Evolutionary conservation across 2,797 vertebrate species (phyloP), one percentile per base, ranked within the genome.

Genomic region (Pseudochirops corinnae): DNA sequence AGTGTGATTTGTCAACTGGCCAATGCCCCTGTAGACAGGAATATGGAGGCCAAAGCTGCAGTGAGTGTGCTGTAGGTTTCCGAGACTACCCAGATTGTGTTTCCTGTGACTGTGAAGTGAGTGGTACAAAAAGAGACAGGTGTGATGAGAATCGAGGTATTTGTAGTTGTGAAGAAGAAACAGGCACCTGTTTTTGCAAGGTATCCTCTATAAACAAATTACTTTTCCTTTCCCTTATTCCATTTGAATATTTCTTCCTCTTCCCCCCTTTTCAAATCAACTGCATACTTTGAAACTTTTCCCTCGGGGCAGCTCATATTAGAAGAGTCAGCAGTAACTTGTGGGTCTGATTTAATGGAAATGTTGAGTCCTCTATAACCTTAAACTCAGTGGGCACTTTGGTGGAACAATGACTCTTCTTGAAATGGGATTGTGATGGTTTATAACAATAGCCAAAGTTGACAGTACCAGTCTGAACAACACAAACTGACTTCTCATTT

Each of bases 131-230:
- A 46, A 96, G 93, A 0, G 98, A 98, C 39, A 99, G 95, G 55
- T 99, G 99, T 94, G 99, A 99, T 94, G 92, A 56, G 14, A 97
- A 98, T 0, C 98, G 97, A 96, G 98, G 98, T 91, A 97, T 99
- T 90, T 99, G 99, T 98, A 98, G 98, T 57, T 99, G 99, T 96
- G 97, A 97, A 90, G 98, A 98, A 74, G 98, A 98, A 1, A 98
- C 98, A 0, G 99, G 99, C 0, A 14, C 95, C 96, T 99, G 99
- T 97, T 97, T 98, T 58, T 99, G 99, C 99, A 99, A 99, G 99
- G 99, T 99, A 98, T 7, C 21, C 3, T 16, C 82, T 0, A 0
- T 12, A 0, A 0, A 28, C 1, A 4, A 7, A 16, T 39, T 28
- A 4, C 31, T 53, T 14, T 56, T 14, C 55, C 55, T 52, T 46